Conservation (phyloP, 2,888 invertebrate genomes). For the Gasteruption jaculator region DNA sequence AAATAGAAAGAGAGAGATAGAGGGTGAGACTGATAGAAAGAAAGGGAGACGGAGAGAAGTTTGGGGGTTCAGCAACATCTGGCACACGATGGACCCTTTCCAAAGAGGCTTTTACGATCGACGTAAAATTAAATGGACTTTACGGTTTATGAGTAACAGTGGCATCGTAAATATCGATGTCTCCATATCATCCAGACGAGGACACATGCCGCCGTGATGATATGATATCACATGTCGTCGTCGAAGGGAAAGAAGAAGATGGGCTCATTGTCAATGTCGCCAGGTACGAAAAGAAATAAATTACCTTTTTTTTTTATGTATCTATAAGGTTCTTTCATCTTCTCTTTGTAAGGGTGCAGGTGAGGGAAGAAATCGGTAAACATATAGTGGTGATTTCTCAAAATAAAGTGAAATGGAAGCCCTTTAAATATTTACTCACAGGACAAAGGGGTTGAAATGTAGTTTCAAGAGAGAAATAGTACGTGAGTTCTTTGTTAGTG, state of each 20-base stretch:
- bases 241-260: constrained; percentile 5
- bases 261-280: constrained; percentile 5
- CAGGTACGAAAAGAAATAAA: no score
- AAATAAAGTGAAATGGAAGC: no score
- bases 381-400: no score
- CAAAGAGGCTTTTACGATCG: constrained; percentile 25
- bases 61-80: no score
- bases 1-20: no score
- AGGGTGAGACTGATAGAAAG: no score
- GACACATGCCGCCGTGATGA: constrained; percentile 10
- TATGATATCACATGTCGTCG: constrained; percentile 4
- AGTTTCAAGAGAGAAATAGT: no score
- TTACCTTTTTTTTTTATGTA: neutral
- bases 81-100: no score
- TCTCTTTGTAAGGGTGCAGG: neutral
- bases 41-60: no score
- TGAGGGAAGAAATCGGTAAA: neutral
- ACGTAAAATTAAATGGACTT: constrained; percentile 33
- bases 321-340: neutral
- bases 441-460: no score
- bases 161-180: constrained; percentile 30
- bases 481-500: no score
- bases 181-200: constrained; percentile 22
- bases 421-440: no score
- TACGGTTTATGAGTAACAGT: constrained; percentile 24